Conservation (phyloP, 2,113 vertebrate genomes). For the Bettongia penicillata region DNA sequence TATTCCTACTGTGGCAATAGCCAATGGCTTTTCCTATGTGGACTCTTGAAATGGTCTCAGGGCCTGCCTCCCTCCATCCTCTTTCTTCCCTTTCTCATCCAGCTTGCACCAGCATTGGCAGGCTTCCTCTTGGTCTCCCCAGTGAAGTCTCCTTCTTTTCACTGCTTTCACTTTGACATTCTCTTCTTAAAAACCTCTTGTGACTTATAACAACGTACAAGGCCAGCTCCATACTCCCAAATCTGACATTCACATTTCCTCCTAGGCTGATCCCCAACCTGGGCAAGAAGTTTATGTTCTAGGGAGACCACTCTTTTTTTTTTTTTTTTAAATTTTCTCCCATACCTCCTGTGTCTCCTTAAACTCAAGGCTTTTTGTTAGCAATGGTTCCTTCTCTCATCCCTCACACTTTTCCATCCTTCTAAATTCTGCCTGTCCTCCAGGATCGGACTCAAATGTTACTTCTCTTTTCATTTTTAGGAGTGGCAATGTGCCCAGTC, state of each 20-base stretch:
- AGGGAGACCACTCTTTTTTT: neutral
- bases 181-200: neutral
- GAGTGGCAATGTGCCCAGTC: conserved; percentile 87
- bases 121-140: neutral
- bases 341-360: neutral
- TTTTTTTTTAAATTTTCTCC: neutral
- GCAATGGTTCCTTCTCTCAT: conserved; percentile 17
- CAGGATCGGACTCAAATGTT: neutral
- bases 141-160: too few species aligned
- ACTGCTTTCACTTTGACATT: neutral
- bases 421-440: neutral
- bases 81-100: neutral
- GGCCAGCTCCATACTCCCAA: neutral
- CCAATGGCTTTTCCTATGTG: neutral
- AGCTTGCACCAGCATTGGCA: neutral
- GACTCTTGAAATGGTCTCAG: neutral
- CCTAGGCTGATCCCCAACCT: neutral
- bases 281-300: neutral
- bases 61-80: neutral
- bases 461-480: conserved; percentile 80
- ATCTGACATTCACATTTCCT: neutral
- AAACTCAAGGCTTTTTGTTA: neutral
- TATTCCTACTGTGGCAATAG: conserved; percentile 13
- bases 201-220: neutral
- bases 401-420: neutral